Evolutionary conservation across 2,113 vertebrate species (phyloP).

Genomic region (Oxyura jamaicensis): DNA sequence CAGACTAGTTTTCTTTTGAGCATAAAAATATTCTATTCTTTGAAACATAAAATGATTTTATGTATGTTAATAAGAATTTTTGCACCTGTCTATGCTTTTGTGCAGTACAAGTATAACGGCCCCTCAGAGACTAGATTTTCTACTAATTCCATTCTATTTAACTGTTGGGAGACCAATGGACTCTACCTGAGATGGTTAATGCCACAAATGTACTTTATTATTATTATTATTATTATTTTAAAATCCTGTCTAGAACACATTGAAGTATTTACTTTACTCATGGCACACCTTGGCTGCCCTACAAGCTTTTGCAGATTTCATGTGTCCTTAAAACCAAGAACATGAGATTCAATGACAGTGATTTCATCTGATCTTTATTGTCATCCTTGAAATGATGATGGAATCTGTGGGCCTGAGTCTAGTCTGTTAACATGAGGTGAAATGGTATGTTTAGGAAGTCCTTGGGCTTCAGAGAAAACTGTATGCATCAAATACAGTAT

Average conservation of each 20-base stretch:
- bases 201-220: background rate
- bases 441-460: background rate
- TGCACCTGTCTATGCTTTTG: background rate
- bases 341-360: background rate
- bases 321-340: background rate
- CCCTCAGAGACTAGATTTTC: background rate
- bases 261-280: background rate
- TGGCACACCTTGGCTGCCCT: background rate
- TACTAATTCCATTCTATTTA: background rate
- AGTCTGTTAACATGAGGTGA: background rate
- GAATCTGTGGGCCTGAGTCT: background rate
- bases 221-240: no score
- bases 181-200: background rate
- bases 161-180: background rate
- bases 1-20: background rate
- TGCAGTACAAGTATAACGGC: background rate
- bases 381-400: background rate
- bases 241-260: background rate
- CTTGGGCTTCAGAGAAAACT: background rate
- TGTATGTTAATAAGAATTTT: background rate
- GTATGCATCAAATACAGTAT: background rate
- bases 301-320: background rate
- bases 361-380: background rate
- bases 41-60: background rate
- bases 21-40: background rate